Conservation (phyloP, 1,140 invertebrate species). For the Ceratoteleas bidentatus region DNA sequence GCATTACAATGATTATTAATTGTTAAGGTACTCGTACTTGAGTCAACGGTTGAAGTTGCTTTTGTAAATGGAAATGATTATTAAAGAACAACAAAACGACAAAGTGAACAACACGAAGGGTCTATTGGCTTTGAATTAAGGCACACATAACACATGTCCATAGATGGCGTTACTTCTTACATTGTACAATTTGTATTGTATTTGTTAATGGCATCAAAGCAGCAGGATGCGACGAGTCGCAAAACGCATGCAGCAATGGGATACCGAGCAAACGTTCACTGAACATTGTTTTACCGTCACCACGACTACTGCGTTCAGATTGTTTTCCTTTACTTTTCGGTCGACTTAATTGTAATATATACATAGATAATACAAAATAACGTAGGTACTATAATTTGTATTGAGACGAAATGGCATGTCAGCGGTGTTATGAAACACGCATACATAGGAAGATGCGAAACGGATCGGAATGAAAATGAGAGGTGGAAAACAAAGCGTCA, state of each 20-base stretch:
- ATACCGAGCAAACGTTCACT: neutral
- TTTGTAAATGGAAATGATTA: conserved; percentile 20
- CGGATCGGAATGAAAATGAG: conserved; percentile 24
- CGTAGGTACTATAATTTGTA: conserved; percentile 68
- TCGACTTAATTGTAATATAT: conserved; percentile 74
- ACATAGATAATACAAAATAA: conserved; percentile 62
- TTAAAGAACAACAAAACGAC: no score
- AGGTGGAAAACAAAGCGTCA: conserved; percentile 40
- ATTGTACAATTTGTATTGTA: conserved; percentile 21
- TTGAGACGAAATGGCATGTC: conserved; percentile 50
- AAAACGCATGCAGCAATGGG: conserved; percentile 1
- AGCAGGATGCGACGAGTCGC: conserved; percentile 2
- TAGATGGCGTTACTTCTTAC: conserved; percentile 12
- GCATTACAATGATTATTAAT: conserved; percentile 51
- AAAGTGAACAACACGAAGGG: neutral
- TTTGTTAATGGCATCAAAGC: conserved; percentile 29
- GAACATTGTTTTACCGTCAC: conserved; percentile 17
- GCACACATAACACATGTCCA: conserved; percentile 14
- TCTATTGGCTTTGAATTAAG: neutral
- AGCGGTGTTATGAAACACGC: conserved; percentile 45
- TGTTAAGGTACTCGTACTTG: conserved; percentile 38
- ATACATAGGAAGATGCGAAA: conserved; percentile 46
- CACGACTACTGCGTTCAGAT: conserved; percentile 49
- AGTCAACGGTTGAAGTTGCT: conserved; percentile 36
- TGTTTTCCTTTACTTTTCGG: conserved; percentile 34